phyloP scores from a whole-genome alignment of 2,797 vertebrate genomes.

The Scolopax bukidnonensis region DNA sequence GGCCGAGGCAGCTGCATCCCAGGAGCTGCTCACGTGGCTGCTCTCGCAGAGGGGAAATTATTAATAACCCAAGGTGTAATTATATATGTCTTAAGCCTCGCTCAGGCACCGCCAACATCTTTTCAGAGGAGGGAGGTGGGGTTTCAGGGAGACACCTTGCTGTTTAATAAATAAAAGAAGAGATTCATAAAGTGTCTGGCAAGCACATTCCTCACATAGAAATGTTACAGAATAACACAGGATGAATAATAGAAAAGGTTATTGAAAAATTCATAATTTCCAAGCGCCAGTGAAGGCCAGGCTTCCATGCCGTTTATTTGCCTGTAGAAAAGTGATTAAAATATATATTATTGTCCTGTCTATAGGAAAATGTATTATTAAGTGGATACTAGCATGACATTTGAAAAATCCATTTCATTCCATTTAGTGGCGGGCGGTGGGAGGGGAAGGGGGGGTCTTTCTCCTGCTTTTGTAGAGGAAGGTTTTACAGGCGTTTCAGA shows the following conservation, averaged over 20 bases:
- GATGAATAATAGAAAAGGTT: conserved; percentile 94
- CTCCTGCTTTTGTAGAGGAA: conserved; percentile 26
- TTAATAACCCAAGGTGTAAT: conserved; percentile 58
- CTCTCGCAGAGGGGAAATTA: conserved; percentile 11
- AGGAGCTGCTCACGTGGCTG: not conserved
- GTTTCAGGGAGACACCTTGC: conserved; percentile 78
- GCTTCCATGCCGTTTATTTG: conserved; percentile 80
- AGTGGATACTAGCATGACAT: conserved; percentile 81
- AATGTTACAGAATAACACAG: conserved; percentile 88
- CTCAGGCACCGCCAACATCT: not conserved
- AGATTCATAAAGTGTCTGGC: conserved; percentile 85
- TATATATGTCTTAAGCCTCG: conserved; percentile 33
- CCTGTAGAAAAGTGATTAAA: conserved; percentile 84
- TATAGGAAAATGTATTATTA: conserved; percentile 85
- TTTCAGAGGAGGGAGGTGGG: conserved; percentile 35
- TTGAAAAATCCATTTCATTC: conserved; percentile 83
- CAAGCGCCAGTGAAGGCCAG: conserved; percentile 88
- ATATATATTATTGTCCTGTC: conserved; percentile 86
- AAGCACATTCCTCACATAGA: conserved; percentile 82
- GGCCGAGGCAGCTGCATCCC: not conserved
- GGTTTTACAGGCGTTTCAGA: conserved; percentile 65
- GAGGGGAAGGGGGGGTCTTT: not conserved
- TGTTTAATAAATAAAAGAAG: conserved; percentile 91
- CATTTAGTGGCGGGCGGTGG: conserved; percentile 62
- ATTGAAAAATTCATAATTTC: conserved; percentile 91